Percentiles rank a stretch among this genome's conserved stretches.
Evolutionary conservation across 2,888 invertebrate species (phyloP).

Genomic region (Allolobophora icterica): DNA sequence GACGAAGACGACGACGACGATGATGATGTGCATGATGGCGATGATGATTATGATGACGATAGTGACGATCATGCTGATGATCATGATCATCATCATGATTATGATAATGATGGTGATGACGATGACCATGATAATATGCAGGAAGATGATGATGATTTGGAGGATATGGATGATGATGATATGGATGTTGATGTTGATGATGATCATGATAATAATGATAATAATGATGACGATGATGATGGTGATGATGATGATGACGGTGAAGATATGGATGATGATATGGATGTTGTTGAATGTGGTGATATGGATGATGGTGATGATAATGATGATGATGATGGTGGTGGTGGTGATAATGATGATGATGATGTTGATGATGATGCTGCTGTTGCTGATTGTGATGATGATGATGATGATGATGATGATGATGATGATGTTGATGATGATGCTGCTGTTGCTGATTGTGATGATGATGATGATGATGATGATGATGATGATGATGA

Average conservation of each 20-base stretch:
- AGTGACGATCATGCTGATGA: too few species aligned
- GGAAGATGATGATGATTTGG: too few species aligned
- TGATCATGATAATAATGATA: not conserved
- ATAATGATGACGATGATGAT: not conserved
- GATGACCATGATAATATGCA: too few species aligned
- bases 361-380: conserved; percentile 26
- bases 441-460: conserved; percentile 21
- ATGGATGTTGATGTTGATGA: not conserved
- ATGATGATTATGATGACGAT: too few species aligned
- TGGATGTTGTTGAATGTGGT: too few species aligned
- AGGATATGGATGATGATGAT: not conserved
- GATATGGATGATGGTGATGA: not conserved
- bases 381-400: conserved; percentile 26
- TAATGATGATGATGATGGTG: not conserved
- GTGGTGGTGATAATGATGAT: not conserved
- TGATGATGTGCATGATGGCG: not conserved
- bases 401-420: conserved; percentile 25
- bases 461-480: conserved; percentile 18
- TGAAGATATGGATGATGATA: not conserved
- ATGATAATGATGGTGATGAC: too few species aligned
- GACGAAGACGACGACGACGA: not conserved
- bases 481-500: conserved; percentile 30
- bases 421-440: not conserved
- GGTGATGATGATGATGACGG: not conserved
- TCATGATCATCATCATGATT: too few species aligned